These are phyloP conservation scores for Coregonus clupeaformis DNA, from an alignment of 2,113 vertebrate species.

Conservation along the genomic window DNA sequence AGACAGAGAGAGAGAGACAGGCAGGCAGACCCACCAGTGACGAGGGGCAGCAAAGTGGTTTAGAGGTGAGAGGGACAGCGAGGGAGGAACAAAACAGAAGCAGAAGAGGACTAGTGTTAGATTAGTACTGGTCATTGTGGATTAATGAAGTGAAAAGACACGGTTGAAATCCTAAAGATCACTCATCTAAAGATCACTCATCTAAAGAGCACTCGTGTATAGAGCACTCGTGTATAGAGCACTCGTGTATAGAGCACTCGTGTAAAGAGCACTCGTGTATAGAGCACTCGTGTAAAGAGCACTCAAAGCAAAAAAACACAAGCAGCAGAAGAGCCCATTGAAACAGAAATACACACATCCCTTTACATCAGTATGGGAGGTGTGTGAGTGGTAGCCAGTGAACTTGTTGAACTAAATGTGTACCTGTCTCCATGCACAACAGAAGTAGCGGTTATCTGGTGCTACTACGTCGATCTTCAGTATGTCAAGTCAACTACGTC, in stretches of 20 bases:
- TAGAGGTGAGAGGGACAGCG: constrained; percentile 41
- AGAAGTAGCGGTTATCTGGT: background rate
- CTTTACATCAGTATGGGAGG: constrained; percentile 3
- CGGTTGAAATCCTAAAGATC: constrained; percentile 34
- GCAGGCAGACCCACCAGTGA: constrained; percentile 58
- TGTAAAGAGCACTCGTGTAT: no score
- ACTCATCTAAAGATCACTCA: constrained; percentile 47
- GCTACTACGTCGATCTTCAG: no score
- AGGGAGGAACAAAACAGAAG: constrained; percentile 35
- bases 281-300: no score
- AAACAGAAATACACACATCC: constrained; percentile 22
- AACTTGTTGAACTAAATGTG: background rate
- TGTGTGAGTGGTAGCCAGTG: constrained; percentile 5
- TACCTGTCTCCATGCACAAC: background rate
- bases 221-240: no score
- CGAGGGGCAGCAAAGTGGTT: constrained; percentile 39
- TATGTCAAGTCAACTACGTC: no score
- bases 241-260: no score
- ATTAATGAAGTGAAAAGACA: constrained; percentile 45
- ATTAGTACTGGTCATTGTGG: constrained; percentile 54
- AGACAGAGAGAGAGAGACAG: constrained; percentile 61
- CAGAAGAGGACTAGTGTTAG: constrained; percentile 62
- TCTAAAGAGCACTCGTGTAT: no score
- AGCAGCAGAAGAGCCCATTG: constrained; percentile 32
- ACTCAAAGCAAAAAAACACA: constrained; percentile 12